Evolutionary conservation across 2,113 vertebrate species (phyloP).

Genomic region (Limnothrissa miodon): DNA sequence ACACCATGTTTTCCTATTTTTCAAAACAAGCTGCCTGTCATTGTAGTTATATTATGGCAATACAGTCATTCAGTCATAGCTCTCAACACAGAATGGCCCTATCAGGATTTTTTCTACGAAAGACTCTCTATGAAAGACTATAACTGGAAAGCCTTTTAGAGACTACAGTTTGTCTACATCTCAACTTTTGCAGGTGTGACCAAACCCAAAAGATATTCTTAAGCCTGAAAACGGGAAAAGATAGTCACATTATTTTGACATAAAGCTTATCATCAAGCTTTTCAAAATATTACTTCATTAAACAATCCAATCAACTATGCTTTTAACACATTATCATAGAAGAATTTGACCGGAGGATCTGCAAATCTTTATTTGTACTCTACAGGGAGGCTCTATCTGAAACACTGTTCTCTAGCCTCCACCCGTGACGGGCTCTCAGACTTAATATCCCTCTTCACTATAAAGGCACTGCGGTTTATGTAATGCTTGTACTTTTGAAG

Average conservation of each 20-base stretch:
- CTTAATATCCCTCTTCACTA: neutral
- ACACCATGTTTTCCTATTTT: slow-evolving; percentile 4
- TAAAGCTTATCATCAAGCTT: neutral
- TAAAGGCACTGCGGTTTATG: neutral
- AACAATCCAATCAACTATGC: neutral
- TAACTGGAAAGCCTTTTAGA: too few species aligned
- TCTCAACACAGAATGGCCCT: slow-evolving; percentile 20
- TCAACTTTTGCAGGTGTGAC: neutral
- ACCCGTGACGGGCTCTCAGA: neutral
- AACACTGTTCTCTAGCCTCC: neutral
- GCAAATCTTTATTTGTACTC: neutral
- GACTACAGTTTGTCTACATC: neutral
- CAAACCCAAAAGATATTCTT: neutral
- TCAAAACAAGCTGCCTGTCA: neutral
- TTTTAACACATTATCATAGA: too few species aligned
- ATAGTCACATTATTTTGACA: neutral
- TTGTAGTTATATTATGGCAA: neutral
- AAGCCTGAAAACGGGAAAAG: neutral
- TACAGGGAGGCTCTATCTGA: neutral
- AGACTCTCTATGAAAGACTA: neutral
- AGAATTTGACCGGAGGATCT: neutral
- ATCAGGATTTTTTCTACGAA: too few species aligned
- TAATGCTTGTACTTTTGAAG: neutral
- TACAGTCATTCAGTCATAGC: slow-evolving; percentile 17
- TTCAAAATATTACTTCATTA: neutral